phyloP scores from a whole-genome alignment of 2,888 invertebrate species.

The Caenorhabditis sulstoni region DNA sequence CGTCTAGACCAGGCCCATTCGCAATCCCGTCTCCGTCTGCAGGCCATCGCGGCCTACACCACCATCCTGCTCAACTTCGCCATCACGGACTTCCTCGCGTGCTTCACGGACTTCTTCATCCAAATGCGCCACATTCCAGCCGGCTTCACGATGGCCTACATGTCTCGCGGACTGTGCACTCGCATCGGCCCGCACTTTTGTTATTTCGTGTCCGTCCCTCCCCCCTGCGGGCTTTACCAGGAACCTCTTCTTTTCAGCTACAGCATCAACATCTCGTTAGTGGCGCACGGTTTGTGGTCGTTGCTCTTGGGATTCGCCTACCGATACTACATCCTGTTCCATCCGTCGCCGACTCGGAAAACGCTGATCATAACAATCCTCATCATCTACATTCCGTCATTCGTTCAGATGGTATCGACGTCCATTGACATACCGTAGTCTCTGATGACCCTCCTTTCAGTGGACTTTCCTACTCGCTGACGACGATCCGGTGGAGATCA shows the following conservation, averaged over 20 bases:
- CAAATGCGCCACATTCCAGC: conserved; percentile 58
- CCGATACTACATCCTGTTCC: conserved; percentile 56
- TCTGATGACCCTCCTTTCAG: conserved; percentile 10
- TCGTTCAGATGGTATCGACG: conserved; percentile 21
- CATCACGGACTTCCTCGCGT: conserved; percentile 58
- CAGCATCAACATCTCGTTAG: conserved; percentile 49
- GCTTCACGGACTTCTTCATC: conserved; percentile 62
- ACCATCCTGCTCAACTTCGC: conserved; percentile 63
- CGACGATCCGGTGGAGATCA: conserved; percentile 46
- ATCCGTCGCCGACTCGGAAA: conserved; percentile 39
- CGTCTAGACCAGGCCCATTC: too few species aligned
- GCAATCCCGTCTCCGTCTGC: not conserved
- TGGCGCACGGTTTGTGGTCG: conserved; percentile 56
- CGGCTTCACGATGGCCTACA: conserved; percentile 55
- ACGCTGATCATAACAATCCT: conserved; percentile 28
- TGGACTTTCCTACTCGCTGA: conserved; percentile 41
- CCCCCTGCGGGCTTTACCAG: too few species aligned
- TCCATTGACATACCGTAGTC: not conserved
- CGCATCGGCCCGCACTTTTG: conserved; percentile 46
- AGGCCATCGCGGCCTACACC: conserved; percentile 60
- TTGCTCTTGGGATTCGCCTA: conserved; percentile 51
- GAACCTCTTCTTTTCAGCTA: conserved; percentile 31
- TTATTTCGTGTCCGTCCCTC: conserved; percentile 23
- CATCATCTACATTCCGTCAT: conserved; percentile 45
- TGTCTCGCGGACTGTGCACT: conserved; percentile 52